Percentiles rank a stretch among this genome's conserved stretches.
Conservation (phyloP, 2,888 invertebrate species). For the Caenorhabditis zanzibari region DNA sequence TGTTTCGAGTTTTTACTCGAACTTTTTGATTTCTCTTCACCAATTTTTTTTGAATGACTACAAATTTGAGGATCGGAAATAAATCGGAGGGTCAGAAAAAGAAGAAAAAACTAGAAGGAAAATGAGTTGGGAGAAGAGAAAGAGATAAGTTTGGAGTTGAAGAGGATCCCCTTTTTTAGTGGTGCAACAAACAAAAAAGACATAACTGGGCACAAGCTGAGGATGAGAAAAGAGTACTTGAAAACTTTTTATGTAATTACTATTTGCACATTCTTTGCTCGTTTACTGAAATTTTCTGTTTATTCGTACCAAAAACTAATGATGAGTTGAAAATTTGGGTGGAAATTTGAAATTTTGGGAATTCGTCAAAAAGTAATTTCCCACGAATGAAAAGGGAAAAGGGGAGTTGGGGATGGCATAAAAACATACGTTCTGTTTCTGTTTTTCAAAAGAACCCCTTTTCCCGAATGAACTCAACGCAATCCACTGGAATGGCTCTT, state of each 20-base stretch:
- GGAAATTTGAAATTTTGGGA: slow-evolving; percentile 7
- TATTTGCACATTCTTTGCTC: slow-evolving; percentile 30
- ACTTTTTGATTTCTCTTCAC: not conserved
- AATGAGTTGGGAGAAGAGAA: slow-evolving; percentile 22
- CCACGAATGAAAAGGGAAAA: not conserved
- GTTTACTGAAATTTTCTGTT: slow-evolving; percentile 11
- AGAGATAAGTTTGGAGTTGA: slow-evolving; percentile 54
- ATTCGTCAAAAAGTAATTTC: slow-evolving; percentile 6
- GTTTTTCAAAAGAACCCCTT: slow-evolving; percentile 18
- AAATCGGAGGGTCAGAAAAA: slow-evolving; percentile 14
- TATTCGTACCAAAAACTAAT: not conserved
- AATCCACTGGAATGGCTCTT: slow-evolving; percentile 22
- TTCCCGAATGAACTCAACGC: slow-evolving; percentile 13
- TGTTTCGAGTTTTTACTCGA: no score
- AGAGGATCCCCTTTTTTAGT: slow-evolving; percentile 42
- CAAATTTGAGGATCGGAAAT: slow-evolving; percentile 51
- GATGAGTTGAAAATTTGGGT: slow-evolving; percentile 7
- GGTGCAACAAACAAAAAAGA: slow-evolving; percentile 56
- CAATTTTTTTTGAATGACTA: slow-evolving; percentile 39
- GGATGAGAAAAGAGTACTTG: slow-evolving; percentile 48
- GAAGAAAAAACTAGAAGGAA: not conserved
- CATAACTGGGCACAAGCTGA: slow-evolving; percentile 24
- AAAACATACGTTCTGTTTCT: slow-evolving; percentile 33
- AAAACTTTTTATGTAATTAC: slow-evolving; percentile 61
- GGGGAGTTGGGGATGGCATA: not conserved